phyloP scores from a whole-genome alignment of 2,113 vertebrate genomes.

The Cricetomys ansorgei region DNA sequence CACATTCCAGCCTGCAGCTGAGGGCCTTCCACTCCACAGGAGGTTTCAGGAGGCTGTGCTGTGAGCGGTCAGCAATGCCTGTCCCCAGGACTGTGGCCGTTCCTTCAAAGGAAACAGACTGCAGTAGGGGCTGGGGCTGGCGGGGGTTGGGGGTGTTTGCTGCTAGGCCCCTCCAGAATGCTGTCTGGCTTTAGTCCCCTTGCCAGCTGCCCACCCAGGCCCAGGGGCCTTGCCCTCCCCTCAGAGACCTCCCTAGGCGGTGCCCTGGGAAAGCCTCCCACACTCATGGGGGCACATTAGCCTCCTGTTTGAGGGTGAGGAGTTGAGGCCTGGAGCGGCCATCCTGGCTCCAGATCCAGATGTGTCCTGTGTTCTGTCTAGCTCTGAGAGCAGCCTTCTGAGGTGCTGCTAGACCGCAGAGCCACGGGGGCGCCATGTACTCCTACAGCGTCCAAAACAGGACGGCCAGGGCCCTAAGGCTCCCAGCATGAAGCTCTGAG shows the following conservation, averaged over 20 bases:
- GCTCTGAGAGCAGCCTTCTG: background rate
- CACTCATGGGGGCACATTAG: no score
- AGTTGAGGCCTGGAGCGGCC: background rate
- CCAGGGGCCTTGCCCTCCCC: background rate
- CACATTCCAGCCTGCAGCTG: background rate
- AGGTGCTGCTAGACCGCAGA: background rate
- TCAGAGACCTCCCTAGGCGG: background rate
- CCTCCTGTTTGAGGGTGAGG: no score
- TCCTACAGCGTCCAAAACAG: background rate
- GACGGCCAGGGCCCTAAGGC: no score
- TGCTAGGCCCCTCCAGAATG: background rate
- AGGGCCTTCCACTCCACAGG: fast-evolving
- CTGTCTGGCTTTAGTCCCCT: background rate
- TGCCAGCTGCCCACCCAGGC: background rate
- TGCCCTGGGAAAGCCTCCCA: background rate
- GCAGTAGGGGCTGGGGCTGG: fast-evolving
- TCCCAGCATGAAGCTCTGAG: background rate
- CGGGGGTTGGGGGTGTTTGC: no score
- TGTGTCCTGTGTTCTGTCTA: no score
- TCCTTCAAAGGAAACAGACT: background rate
- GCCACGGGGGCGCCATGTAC: fast-evolving
- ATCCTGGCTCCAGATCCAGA: background rate
- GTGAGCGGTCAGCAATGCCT: background rate
- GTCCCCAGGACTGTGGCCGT: background rate
- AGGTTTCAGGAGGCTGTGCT: background rate